Conservation (phyloP, 1,140 invertebrate genomes). For the Lycorma delicatula region DNA sequence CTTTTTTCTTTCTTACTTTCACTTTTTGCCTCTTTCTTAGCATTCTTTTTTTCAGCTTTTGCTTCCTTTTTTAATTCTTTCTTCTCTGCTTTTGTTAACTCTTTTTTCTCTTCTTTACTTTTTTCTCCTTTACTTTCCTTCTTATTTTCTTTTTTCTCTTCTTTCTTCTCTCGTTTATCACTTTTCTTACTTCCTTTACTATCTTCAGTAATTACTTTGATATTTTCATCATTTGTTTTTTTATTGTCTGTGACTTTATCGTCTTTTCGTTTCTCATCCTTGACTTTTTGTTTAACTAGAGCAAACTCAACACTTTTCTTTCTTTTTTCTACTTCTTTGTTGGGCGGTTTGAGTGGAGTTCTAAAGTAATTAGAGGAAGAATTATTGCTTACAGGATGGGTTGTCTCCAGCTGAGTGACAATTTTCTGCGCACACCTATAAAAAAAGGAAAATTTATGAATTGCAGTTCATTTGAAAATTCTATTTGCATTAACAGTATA, state of each 20-base stretch:
- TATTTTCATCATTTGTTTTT: slow-evolving; percentile 20
- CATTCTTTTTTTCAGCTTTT: slow-evolving; percentile 24
- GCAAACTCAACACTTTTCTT: slow-evolving; percentile 14
- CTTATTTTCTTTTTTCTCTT: slow-evolving; percentile 26
- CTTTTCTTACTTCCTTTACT: slow-evolving; percentile 15
- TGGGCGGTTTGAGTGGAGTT: slow-evolving; percentile 19
- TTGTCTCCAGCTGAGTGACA: slow-evolving; percentile 56
- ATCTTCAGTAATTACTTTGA: slow-evolving; percentile 14
- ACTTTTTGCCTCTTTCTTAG: slow-evolving; percentile 23
- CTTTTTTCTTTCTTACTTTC: slow-evolving; percentile 19
- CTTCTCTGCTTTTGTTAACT: slow-evolving; percentile 27
- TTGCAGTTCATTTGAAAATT: slow-evolving; percentile 8
- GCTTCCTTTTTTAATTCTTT: slow-evolving; percentile 25
- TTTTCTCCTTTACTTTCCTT: slow-evolving; percentile 24
- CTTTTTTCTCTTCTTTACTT: slow-evolving; percentile 28
- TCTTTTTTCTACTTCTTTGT: slow-evolving; percentile 22
- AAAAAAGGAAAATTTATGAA: slow-evolving; percentile 21
- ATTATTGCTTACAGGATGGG: slow-evolving; percentile 14
- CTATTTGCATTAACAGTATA: no score
- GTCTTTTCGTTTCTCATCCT: slow-evolving; percentile 22
- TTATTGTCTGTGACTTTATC: slow-evolving; percentile 22
- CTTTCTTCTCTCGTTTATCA: slow-evolving; percentile 24
- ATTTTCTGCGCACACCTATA: slow-evolving; percentile 69
- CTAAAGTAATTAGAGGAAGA: slow-evolving; percentile 10
- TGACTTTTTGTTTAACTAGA: slow-evolving; percentile 12